Evolutionary conservation across 2,888 invertebrate species (phyloP), one percentile per base, ranked within the genome.

Genomic region (Leptinotarsa haldemani): DNA sequence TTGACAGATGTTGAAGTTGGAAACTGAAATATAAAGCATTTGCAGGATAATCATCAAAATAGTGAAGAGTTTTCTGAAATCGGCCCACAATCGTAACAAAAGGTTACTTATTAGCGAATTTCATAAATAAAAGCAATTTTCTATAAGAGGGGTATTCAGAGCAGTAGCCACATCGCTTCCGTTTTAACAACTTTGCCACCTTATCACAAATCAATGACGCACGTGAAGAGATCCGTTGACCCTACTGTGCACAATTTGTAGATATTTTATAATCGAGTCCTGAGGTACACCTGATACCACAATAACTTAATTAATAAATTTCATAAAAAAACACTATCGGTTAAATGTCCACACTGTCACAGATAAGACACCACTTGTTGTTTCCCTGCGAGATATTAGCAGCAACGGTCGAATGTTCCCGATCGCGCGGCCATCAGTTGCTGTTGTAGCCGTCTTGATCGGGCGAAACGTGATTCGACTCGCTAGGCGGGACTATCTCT

Each of bases 361-460:
- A 79, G 70, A 73, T 75, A 80, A 79, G 77, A 78, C 80, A 80
- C 80, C 79, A 76, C 78, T 78, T 77, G 61, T 74, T 77, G 61
- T 74, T 75, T 77, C 75, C 73, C 74, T 73, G 79, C 75, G 58
- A 64, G 16, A 68, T 30, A 71, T 65, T 67, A 69, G 50, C 73
- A 50, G 65, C 50, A 65, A 70, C 70, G 70, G 72, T 71, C 64
- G 64, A 68, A 69, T 68, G 71, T 63, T 65, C 72, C 47, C 58
- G 22, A 61, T 22, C 65, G 65, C 48, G 67, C 76, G 74, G 79
- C 77, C 82, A 85, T 86, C 85, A 86, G 83, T 86, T 86, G 80
- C 85, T 85, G 77, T 84, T 80, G 75, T 82, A 85, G 80, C 83
- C 84, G 71, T 86, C 86, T 69, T 85, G 83, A 46, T 82, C 83